Evolutionary conservation across 2,888 invertebrate genomes (phyloP), one percentile per base, ranked within the genome.

Genomic region (Aelia acuminata): DNA sequence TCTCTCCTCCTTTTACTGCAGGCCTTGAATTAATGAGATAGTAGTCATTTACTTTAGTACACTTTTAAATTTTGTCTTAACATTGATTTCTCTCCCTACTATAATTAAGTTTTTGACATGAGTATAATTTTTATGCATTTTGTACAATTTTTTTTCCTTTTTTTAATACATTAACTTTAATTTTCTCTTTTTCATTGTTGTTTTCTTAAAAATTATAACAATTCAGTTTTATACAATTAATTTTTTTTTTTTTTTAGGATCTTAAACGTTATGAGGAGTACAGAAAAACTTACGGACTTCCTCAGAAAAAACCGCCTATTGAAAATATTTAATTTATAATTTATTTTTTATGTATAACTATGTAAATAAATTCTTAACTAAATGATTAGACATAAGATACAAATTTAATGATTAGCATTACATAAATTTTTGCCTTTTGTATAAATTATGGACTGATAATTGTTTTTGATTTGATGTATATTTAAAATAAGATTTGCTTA

Each of bases 21-120:
- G 84, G 43, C 84, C 84, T 50, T 84, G 84, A 84, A 84, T 84
- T 49, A 49, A 49, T 84, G 47, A 80, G 80, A n/a, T 39, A 15
- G 80, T 80, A 11, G n/a, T 80, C 43, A 80, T 47, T 22, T 80
- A 13, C 22, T 43, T n/a, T 26, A 70, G 31, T 84, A 84, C 22
- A 49, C 49, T 49, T 47, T 47, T 84, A 2, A 35, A 2, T 84
- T 84, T 49, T 31, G 50, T 20, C 13, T 49, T 11, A 49, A 49
- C 20, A 84, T 84, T 31, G 18, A 35, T 70, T 15, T 70, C 20
- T 63, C 3, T 31, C 1, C 18, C 35, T 70, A 35, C 11, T 70
- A 35, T 70, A 18, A 70, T 70, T 57, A 57, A 26, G 26, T 57
- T 1, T n/a, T 10, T 26, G 10, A 18, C 18, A 31, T 63, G 13